Conservation (phyloP, 2,888 invertebrate species). For the Mythimna albipuncta region DNA sequence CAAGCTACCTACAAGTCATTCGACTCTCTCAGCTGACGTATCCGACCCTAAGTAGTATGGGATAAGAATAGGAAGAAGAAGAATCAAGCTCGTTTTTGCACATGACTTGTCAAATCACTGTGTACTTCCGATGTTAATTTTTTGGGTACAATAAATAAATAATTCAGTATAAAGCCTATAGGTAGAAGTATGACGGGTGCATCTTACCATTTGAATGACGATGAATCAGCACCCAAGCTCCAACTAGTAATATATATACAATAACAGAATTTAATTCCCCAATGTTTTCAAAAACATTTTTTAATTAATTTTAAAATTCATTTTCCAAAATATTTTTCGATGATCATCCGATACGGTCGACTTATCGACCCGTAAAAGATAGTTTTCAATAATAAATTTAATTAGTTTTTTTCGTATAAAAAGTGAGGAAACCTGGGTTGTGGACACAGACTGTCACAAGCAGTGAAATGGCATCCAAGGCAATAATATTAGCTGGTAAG, state of each 20-base stretch:
- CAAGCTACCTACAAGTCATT: too few species aligned
- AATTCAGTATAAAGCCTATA: too few species aligned
- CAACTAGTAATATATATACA: background rate
- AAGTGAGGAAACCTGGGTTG: background rate
- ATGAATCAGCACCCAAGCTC: background rate
- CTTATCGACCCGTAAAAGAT: slow-evolving; percentile 30
- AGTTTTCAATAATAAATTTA: slow-evolving; percentile 15
- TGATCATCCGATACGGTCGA: slow-evolving; percentile 11
- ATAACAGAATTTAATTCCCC: slow-evolving; percentile 19
- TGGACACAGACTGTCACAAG: slow-evolving; percentile 55
- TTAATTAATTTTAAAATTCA: slow-evolving; percentile 4
- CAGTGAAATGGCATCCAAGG: slow-evolving; percentile 61
- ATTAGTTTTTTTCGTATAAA: slow-evolving; percentile 59
- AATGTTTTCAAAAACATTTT: slow-evolving; percentile 50
- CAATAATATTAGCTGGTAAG: slow-evolving; percentile 70
- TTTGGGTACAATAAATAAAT: too few species aligned
- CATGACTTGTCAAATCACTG: too few species aligned
- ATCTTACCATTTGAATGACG: background rate
- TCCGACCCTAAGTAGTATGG: too few species aligned
- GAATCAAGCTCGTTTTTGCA: too few species aligned
- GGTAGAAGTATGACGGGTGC: background rate
- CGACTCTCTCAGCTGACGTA: too few species aligned
- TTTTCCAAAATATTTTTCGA: slow-evolving; percentile 11
- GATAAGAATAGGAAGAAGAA: too few species aligned
- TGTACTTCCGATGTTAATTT: too few species aligned